These are phyloP conservation scores for Apocrypta bakeri DNA, from an alignment of 1,140 invertebrate genomes.

Conservation along the genomic window DNA sequence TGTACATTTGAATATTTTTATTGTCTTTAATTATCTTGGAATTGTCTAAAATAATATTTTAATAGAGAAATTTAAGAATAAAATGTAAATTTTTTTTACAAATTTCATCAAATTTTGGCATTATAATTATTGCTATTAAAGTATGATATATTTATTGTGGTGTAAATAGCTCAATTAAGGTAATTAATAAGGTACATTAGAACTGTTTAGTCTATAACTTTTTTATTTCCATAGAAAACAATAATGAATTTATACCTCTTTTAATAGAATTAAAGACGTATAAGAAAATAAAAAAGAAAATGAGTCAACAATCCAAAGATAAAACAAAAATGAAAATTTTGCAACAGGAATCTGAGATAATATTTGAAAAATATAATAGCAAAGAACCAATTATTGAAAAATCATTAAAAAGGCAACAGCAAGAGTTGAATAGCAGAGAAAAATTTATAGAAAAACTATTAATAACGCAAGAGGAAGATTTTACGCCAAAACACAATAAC, in stretches of 20 bases:
- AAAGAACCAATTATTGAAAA: constrained; percentile 1
- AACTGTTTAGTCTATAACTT: not conserved
- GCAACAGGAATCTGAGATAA: constrained; percentile 54
- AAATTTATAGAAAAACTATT: not conserved
- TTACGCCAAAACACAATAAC: not conserved
- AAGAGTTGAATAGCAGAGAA: not conserved
- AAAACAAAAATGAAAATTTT: constrained; percentile 64
- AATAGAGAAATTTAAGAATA: too few relatives aligned
- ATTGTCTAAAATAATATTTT: too few relatives aligned
- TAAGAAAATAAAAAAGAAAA: constrained; percentile 66
- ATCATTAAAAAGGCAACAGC: constrained; percentile 13
- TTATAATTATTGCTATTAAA: too few relatives aligned
- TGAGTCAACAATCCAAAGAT: constrained; percentile 64
- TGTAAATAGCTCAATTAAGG: too few relatives aligned
- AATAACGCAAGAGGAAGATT: not conserved
- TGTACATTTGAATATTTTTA: too few relatives aligned
- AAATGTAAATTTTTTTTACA: too few relatives aligned
- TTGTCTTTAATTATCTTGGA: too few relatives aligned
- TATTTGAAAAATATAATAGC: constrained; percentile 26
- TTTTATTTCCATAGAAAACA: not conserved
- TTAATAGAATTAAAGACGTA: constrained; percentile 68
- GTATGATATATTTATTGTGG: too few relatives aligned
- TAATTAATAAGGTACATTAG: too few relatives aligned
- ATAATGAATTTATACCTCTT: constrained; percentile 29
- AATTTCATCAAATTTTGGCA: too few relatives aligned